A percentile compares a stretch with the other conserved stretches of the same genome.
Conservation (phyloP, 2,888 invertebrate genomes). For the Phlogophora meticulosa region DNA sequence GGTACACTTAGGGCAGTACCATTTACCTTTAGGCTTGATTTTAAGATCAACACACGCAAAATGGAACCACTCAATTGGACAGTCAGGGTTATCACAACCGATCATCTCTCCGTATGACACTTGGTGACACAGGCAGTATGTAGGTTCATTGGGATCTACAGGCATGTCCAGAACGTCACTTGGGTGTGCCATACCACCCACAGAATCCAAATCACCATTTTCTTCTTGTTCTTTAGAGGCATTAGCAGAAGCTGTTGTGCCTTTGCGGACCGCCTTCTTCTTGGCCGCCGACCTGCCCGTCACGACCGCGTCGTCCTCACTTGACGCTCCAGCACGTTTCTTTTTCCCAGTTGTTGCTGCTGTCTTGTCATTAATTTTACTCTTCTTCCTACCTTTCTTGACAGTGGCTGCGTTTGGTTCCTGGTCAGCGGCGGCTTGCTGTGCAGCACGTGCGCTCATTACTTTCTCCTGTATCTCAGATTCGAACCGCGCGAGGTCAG, state of each 20-base stretch:
- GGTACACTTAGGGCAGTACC: constrained; percentile 98
- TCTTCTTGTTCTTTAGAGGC: constrained; percentile 86
- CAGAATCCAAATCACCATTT: constrained; percentile 88
- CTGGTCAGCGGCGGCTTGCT: constrained; percentile 87
- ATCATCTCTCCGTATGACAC: constrained; percentile 99
- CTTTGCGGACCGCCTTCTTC: constrained; percentile 86
- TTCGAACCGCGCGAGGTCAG: constrained; percentile 98
- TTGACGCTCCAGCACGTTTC: constrained; percentile 90
- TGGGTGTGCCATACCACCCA: constrained; percentile 93
- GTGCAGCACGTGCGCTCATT: constrained; percentile 93
- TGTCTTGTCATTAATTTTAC: constrained; percentile 84
- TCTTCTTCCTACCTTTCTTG: constrained; percentile 89
- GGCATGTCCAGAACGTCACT: constrained; percentile 98
- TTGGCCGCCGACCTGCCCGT: constrained; percentile 85
- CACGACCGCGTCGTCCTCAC: constrained; percentile 86
- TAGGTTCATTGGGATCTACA: constrained; percentile 99
- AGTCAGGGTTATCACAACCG: constrained; percentile 97
- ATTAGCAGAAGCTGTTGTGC: constrained; percentile 80
- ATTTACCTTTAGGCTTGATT: constrained; percentile 98
- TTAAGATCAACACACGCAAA: constrained; percentile 98
- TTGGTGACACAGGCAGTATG: constrained; percentile 99
- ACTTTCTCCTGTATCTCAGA: constrained; percentile 99
- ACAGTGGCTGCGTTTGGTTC: constrained; percentile 84
- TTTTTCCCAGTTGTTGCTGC: constrained; percentile 86
- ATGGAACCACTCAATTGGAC: constrained; percentile 98